Percentiles rank a stretch among this genome's conserved stretches.
Conservation (phyloP, 2,113 vertebrate species). For the Diphyllodes magnificus region DNA sequence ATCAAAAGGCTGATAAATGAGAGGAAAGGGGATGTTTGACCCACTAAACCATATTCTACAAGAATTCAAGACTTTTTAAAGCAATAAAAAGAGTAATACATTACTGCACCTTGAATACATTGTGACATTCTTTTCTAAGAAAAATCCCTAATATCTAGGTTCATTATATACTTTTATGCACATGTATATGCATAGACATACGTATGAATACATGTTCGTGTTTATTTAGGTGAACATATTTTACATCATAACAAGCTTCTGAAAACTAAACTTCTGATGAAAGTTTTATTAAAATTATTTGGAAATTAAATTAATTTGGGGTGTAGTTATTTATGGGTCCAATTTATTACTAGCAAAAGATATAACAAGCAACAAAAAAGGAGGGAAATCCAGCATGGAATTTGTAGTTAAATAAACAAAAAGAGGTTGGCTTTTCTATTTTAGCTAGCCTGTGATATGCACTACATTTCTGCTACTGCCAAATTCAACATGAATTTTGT, state of each 20-base stretch:
- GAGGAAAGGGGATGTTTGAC: constrained; percentile 90
- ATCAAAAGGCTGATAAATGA: constrained; percentile 95
- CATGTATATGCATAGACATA: neutral
- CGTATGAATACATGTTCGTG: neutral
- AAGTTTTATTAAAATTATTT: neutral
- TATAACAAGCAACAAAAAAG: neutral
- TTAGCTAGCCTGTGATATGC: neutral
- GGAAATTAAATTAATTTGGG: neutral
- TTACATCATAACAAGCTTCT: neutral
- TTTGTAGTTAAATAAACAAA: neutral
- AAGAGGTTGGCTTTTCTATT: neutral
- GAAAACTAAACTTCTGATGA: neutral
- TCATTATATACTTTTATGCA: neutral
- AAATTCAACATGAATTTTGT: neutral
- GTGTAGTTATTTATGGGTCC: neutral
- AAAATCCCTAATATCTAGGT: neutral
- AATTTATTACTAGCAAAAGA: neutral
- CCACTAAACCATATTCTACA: constrained; percentile 79
- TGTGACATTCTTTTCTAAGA: constrained; percentile 50
- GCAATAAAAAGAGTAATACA: constrained; percentile 79
- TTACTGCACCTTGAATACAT: constrained; percentile 62
- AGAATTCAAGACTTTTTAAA: constrained; percentile 88
- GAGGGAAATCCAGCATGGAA: neutral
- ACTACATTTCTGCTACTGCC: neutral
- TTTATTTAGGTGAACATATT: neutral